Evolutionary conservation across 2,113 vertebrate genomes (phyloP).

Genomic region (Charina bottae): DNA sequence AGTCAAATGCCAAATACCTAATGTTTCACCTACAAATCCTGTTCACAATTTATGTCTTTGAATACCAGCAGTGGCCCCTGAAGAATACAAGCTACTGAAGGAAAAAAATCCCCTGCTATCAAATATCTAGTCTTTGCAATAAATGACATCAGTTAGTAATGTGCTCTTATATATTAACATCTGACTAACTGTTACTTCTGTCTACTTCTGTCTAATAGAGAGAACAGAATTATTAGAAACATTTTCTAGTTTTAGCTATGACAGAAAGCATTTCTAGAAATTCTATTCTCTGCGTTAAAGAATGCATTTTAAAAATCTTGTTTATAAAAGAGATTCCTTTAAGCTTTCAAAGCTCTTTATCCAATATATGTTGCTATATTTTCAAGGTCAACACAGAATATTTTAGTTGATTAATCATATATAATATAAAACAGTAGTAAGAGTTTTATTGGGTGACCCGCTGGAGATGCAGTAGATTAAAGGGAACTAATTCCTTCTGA

Average conservation of each 20-base stretch:
- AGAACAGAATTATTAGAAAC: not conserved
- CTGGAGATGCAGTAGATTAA: slow-evolving; percentile 82
- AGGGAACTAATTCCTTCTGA: slow-evolving; percentile 77
- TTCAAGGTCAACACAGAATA: slow-evolving; percentile 66
- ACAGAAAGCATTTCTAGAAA: slow-evolving; percentile 19
- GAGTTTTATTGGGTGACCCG: slow-evolving; percentile 60
- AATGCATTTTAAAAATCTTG: slow-evolving; percentile 26
- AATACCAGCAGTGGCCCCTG: not conserved
- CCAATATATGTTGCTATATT: slow-evolving; percentile 63
- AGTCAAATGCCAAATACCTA: not conserved
- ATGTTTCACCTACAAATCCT: not conserved
- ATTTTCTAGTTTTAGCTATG: not conserved
- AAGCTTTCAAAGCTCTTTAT: slow-evolving; percentile 66
- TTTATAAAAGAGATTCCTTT: slow-evolving; percentile 55
- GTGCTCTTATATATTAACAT: slow-evolving; percentile 44
- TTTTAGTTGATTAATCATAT: slow-evolving; percentile 68
- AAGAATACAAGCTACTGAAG: not conserved
- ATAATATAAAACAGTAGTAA: slow-evolving; percentile 65
- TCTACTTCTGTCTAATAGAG: slow-evolving; percentile 17
- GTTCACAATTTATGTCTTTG: not conserved
- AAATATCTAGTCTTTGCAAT: not conserved
- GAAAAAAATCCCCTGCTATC: not conserved
- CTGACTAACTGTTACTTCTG: slow-evolving; percentile 26
- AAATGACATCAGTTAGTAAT: slow-evolving; percentile 9
- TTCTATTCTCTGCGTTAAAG: slow-evolving; percentile 36